Evolutionary conservation across 2,888 invertebrate species (phyloP).

Genomic region (Drosophila lacicola): DNA sequence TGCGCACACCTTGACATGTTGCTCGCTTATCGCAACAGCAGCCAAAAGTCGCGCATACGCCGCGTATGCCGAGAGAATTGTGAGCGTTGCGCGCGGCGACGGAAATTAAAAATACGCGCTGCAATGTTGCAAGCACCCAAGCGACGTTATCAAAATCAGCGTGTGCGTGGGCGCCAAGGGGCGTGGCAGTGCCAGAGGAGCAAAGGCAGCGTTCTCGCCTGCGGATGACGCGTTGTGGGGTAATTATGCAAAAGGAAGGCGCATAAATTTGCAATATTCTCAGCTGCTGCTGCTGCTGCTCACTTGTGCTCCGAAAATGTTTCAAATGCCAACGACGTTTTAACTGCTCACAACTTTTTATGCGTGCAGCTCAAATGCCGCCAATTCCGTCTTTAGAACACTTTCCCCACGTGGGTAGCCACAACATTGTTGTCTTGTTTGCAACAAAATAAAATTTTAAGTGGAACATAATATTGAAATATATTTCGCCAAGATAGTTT

Average conservation of each 20-base stretch:
- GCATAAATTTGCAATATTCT: constrained; percentile 81
- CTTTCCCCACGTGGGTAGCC: constrained; percentile 8
- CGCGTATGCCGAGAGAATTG: constrained; percentile 55
- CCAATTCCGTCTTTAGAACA: constrained; percentile 51
- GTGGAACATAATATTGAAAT: neutral
- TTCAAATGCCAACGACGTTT: constrained; percentile 80
- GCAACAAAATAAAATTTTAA: neutral
- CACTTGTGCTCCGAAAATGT: constrained; percentile 51
- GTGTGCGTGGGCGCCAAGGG: constrained; percentile 51
- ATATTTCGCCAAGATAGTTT: neutral
- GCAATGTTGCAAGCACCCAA: constrained; percentile 78
- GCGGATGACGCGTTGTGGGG: constrained; percentile 66
- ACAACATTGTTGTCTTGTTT: neutral
- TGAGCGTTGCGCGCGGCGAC: constrained; percentile 57
- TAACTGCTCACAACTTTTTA: constrained; percentile 76
- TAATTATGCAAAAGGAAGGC: constrained; percentile 80
- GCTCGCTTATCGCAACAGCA: constrained; percentile 72
- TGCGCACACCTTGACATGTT: constrained; percentile 73
- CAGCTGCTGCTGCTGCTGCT: constrained; percentile 28
- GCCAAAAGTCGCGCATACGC: constrained; percentile 62
- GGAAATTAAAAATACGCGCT: constrained; percentile 80
- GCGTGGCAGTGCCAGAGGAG: neutral
- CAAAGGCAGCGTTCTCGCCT: constrained; percentile 21
- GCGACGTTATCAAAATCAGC: constrained; percentile 77
- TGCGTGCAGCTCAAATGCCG: constrained; percentile 58